These are phyloP conservation scores for Ornithoptera priamus DNA, from an alignment of 2,888 invertebrate genomes.

Conservation along the genomic window DNA sequence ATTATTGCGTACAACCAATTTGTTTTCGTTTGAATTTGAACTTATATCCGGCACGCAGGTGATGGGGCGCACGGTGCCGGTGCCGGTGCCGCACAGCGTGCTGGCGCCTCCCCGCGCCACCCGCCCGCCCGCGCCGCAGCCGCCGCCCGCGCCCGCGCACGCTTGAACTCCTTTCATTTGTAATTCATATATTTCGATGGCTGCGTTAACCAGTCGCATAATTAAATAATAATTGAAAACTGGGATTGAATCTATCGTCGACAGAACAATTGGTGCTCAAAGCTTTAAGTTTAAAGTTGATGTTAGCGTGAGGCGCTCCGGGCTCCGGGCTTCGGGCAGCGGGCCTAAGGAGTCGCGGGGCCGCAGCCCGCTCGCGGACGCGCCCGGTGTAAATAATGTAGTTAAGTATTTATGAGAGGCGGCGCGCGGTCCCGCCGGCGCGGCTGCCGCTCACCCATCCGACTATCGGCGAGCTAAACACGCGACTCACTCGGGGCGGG, in stretches of 20 bases:
- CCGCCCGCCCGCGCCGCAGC: constrained; percentile 62
- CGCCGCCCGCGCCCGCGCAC: constrained; percentile 34
- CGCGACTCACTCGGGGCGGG: too few relatives aligned
- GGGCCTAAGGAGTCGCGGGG: constrained; percentile 37
- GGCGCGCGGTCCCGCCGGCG: constrained; percentile 9
- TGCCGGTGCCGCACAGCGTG: constrained; percentile 69
- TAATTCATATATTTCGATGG: not conserved
- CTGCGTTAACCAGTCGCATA: not conserved
- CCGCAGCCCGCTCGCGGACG: not conserved
- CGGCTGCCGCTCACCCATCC: not conserved
- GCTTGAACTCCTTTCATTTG: constrained; percentile 6
- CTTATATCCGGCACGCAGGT: constrained; percentile 39
- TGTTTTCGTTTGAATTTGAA: too few relatives aligned
- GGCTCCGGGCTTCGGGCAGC: constrained; percentile 66
- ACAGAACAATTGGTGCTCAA: constrained; percentile 4
- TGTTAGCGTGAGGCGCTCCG: constrained; percentile 36
- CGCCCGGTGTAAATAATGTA: constrained; percentile 51
- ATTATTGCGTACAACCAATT: too few relatives aligned
- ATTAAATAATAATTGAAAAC: too few relatives aligned
- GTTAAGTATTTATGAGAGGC: constrained; percentile 50
- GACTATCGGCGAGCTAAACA: too few relatives aligned
- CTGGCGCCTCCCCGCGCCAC: constrained; percentile 65
- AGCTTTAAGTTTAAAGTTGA: too few relatives aligned
- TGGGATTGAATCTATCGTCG: not conserved
- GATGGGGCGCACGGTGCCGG: constrained; percentile 55